Evolutionary conservation across 2,797 vertebrate species (phyloP).

Genomic region (Mormyrus proboscirostris): DNA sequence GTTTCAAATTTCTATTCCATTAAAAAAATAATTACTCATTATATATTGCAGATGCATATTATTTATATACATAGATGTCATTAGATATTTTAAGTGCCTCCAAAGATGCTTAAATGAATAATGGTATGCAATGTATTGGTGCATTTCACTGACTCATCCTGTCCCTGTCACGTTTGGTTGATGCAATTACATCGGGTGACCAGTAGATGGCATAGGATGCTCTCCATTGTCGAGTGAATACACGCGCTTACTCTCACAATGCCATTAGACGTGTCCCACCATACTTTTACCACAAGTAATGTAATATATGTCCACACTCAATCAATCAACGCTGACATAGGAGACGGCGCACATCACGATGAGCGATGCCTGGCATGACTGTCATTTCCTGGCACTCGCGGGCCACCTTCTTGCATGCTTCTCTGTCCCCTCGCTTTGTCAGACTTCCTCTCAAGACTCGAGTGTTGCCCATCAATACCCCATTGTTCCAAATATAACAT

Average conservation of each 20-base stretch:
- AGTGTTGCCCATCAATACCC: neutral
- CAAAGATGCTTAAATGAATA: neutral
- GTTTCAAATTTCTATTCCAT: neutral
- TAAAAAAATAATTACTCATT: neutral
- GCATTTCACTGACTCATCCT: neutral
- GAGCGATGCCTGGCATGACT: neutral
- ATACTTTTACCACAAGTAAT: neutral
- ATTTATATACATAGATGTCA: neutral
- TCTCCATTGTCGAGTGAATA: constrained; percentile 4
- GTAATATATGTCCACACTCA: neutral
- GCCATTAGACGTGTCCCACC: neutral
- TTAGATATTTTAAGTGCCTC: neutral
- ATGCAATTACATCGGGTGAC: constrained; percentile 22
- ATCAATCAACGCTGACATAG: neutral
- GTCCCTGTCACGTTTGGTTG: neutral
- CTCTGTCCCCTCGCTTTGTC: neutral
- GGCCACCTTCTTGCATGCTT: neutral
- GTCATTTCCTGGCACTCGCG: neutral
- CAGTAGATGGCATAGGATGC: constrained; percentile 40
- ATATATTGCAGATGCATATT: neutral
- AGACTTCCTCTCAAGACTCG: neutral
- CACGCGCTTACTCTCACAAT: neutral
- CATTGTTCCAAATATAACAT: neutral
- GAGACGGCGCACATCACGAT: neutral
- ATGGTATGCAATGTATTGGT: neutral